phyloP scores from a whole-genome alignment of 2,797 vertebrate species.

The Amazona finschi region DNA sequence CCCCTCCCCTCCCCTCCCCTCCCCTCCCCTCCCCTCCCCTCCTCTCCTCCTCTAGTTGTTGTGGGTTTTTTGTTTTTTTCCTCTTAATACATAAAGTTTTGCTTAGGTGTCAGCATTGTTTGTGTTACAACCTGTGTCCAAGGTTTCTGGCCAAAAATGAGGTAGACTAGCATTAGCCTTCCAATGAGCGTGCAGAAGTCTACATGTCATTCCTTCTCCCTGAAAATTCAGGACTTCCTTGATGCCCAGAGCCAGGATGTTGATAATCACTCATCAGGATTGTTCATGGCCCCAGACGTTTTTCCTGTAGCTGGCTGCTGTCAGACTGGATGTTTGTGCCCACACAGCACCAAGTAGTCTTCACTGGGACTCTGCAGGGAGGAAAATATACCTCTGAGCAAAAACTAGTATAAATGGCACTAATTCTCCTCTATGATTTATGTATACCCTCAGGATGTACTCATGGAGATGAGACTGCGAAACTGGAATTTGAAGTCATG shows the following conservation, averaged over 20 bases:
- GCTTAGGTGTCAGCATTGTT: neutral
- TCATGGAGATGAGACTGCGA: neutral
- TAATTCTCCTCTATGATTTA: neutral
- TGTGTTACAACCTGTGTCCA: neutral
- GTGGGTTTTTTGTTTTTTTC: neutral
- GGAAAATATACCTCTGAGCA: neutral
- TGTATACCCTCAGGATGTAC: neutral
- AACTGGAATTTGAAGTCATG: neutral
- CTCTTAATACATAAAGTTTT: neutral
- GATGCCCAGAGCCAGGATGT: neutral
- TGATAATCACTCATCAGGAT: fast-evolving
- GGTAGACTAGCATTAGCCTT: neutral
- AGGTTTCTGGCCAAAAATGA: neutral
- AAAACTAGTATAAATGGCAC: neutral
- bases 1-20: too few species aligned
- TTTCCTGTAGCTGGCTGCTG: neutral
- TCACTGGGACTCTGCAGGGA: neutral
- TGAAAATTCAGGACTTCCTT: neutral
- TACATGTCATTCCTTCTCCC: neutral
- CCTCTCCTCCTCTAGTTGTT: neutral
- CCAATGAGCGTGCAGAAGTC: neutral
- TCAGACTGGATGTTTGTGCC: neutral
- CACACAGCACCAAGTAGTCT: neutral
- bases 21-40: too few species aligned
- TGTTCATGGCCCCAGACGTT: neutral